These are phyloP conservation scores for Drosophila gaucha DNA, from an alignment of 2,888 invertebrate species.

Conservation along the genomic window DNA sequence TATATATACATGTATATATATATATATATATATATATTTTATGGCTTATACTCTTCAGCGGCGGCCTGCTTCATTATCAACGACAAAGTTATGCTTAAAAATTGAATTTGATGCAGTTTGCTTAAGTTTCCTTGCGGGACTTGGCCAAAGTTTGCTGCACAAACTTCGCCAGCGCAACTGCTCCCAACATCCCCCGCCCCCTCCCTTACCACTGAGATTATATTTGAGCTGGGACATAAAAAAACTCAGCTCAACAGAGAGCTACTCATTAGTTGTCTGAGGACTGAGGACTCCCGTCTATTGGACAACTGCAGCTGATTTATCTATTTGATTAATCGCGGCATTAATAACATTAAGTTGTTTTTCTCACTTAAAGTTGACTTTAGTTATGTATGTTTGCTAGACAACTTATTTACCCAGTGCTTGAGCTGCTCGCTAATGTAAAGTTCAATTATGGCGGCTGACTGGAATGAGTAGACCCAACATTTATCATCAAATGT, in stretches of 20 bases:
- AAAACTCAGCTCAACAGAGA: background rate
- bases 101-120: slow-evolving; percentile 68
- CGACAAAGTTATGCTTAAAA: slow-evolving; percentile 48
- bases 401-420: slow-evolving; percentile 1
- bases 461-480: too few species aligned
- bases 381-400: background rate
- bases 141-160: slow-evolving; percentile 29
- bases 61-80: slow-evolving; percentile 28
- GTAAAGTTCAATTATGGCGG: background rate
- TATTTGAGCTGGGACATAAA: slow-evolving; percentile 6
- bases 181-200: background rate
- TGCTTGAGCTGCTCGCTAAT: background rate
- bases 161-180: slow-evolving; percentile 25
- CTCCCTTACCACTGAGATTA: background rate
- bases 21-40: slow-evolving; percentile 28
- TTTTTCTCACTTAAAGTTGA: slow-evolving; percentile 1
- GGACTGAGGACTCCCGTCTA: background rate
- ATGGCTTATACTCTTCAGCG: slow-evolving; percentile 25
- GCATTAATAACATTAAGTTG: slow-evolving; percentile 3
- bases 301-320: background rate
- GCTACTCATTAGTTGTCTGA: slow-evolving; percentile 3
- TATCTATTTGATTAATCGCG: slow-evolving; percentile 7
- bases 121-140: slow-evolving; percentile 59
- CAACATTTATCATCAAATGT: too few species aligned
- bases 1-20: background rate